Conservation (phyloP, 64 coral and sea anemone genomes). For the Montipora foliosa region DNA sequence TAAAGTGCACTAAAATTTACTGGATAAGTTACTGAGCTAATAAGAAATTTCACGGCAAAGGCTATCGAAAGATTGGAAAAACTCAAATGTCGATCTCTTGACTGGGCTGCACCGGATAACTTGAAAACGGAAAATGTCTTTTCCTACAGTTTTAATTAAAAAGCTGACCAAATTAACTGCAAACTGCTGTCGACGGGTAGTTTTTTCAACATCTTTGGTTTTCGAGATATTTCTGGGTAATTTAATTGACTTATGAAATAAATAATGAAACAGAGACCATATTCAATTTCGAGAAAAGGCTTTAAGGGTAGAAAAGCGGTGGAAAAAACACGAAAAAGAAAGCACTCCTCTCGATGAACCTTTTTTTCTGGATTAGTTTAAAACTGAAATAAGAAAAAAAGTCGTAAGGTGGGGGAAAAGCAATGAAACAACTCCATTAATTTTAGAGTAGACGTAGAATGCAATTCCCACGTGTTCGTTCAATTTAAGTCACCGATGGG, state of each 20-base stretch:
- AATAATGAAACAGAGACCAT: constrained; percentile 15
- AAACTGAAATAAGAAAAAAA: background rate
- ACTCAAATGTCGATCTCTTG: background rate
- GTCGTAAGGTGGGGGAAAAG: background rate
- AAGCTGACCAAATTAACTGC: constrained; percentile 21
- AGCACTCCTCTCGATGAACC: too few species aligned
- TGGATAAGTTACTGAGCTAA: background rate
- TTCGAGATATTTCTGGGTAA: constrained; percentile 38
- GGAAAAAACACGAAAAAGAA: background rate
- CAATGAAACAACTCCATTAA: background rate
- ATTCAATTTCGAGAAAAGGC: constrained; percentile 6
- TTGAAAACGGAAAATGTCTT: constrained; percentile 14
- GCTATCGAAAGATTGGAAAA: background rate
- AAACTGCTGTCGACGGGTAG: constrained; percentile 38
- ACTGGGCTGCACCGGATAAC: background rate
- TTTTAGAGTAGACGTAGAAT: background rate
- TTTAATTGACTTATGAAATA: constrained; percentile 20
- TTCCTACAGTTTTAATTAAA: constrained; percentile 14
- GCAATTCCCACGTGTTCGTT: constrained; percentile 22
- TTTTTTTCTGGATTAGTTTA: background rate
- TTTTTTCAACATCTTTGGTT: constrained; percentile 38
- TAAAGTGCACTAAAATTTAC: constrained; percentile 16
- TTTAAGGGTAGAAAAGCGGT: background rate
- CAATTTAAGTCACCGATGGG: background rate
- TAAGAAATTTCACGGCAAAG: constrained; percentile 8